Percentiles rank a stretch among this genome's conserved stretches.
These are phyloP conservation scores for Anguilla rostrata DNA, from an alignment of 2,113 vertebrate genomes.

Conservation along the genomic window DNA sequence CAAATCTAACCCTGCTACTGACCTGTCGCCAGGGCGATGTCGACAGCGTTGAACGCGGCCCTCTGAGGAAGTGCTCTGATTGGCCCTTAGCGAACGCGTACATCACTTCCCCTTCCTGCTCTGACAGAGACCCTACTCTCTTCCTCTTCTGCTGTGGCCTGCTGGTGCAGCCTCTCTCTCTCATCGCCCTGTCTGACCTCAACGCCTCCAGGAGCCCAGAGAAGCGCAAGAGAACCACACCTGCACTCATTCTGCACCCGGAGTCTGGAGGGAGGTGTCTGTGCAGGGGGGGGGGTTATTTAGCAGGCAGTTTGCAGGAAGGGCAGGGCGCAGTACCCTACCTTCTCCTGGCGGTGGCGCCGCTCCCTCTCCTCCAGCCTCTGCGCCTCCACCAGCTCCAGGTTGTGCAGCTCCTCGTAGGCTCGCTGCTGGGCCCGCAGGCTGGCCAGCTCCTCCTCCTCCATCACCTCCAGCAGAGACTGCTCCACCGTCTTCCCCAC, in stretches of 20 bases:
- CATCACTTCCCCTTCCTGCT: neutral
- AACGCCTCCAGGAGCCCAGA: neutral
- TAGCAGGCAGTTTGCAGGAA: no score
- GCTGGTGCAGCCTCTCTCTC: neutral
- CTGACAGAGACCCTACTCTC: neutral
- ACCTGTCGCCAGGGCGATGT: neutral
- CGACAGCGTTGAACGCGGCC: neutral
- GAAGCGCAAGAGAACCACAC: no score
- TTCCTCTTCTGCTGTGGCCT: neutral
- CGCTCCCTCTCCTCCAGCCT: slow-evolving; percentile 86
- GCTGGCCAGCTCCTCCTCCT: slow-evolving; percentile 87
- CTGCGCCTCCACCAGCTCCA: slow-evolving; percentile 83
- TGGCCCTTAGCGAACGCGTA: neutral
- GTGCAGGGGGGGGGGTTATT: no score
- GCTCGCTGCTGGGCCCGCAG: slow-evolving; percentile 70
- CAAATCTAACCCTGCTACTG: neutral
- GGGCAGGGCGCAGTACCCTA: slow-evolving; percentile 37
- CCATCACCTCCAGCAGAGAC: slow-evolving; percentile 88
- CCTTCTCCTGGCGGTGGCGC: slow-evolving; percentile 78
- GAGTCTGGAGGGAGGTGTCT: no score
- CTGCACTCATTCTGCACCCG: no score
- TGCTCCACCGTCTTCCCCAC: slow-evolving; percentile 91
- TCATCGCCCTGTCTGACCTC: neutral
- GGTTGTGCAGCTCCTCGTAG: slow-evolving; percentile 73
- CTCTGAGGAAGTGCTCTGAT: neutral